Evolutionary conservation across 2,113 vertebrate genomes (phyloP), one percentile per base, ranked within the genome.

Genomic region (Amia ocellicauda): DNA sequence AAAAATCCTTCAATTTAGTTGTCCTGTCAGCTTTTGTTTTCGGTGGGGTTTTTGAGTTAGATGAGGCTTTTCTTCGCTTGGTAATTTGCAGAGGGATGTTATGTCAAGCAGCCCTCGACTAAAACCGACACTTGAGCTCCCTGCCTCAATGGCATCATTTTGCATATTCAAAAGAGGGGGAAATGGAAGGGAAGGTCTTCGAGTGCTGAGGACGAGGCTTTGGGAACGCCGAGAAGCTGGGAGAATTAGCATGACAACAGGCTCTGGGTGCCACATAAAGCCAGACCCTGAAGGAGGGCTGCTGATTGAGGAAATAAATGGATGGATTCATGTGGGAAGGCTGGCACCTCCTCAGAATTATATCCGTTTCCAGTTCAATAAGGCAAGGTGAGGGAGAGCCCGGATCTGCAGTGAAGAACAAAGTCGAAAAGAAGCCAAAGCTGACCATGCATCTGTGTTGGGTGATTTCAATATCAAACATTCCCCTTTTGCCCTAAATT

Each of bases 41-140:
- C 5, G 31, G 5, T 36, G 31, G 1, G 1, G 31, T 36, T 36
- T 36, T 36, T 7, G 31, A n/a, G n/a, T n/a, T n/a, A n/a, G n/a
- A n/a, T n/a, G 31, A 7, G 31, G 5, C 2, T 36, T 36, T 36
- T 36, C 31, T 36, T 17, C 45, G 13, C 4, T 47, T 4, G 14
- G 11, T 47, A 47, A 47, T n/a, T 47, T 47, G 7, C 45, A 47
- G 45, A 17, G 7, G 4, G 45, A 16, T 20, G 11, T 47, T 47
- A 47, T 47, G 45, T 47, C 45, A 47, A 47, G 45, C 45, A 47
- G 45, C n/a, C 45, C 45, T 47, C n/a, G 45, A 47, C 45, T 47
- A 47, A 47, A 47, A 47, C 45, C 13, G 45, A 11, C n/a, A 47
- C 45, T 47, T 47, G 16, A 47, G 45, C 45, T 2, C n/a, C n/a